Percentiles rank a stretch among this genome's conserved stretches.
Conservation (phyloP, 2,797 vertebrate species). For the Centroberyx gerrardi region DNA sequence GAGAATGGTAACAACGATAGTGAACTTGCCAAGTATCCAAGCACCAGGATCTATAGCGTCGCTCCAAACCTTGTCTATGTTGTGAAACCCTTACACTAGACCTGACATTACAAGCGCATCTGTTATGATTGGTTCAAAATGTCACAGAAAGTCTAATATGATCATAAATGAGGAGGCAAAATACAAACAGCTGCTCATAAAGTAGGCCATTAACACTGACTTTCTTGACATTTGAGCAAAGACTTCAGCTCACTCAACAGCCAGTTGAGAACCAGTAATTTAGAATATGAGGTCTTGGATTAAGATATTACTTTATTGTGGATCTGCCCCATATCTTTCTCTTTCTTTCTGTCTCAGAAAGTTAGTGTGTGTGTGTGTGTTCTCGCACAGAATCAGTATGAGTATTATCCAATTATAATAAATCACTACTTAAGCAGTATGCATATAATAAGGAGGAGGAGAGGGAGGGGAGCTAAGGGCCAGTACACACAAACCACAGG, state of each 20-base stretch:
- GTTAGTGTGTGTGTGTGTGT: background rate
- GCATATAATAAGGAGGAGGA: background rate
- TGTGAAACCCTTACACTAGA: background rate
- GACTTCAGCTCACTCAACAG: background rate
- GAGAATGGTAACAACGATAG: too few species aligned
- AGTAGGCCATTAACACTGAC: background rate
- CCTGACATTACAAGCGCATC: background rate
- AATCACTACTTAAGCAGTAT: constrained; percentile 1
- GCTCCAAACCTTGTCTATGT: background rate
- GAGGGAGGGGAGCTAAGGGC: background rate
- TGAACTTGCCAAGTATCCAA: too few species aligned
- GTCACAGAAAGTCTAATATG: background rate
- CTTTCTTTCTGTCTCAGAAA: background rate
- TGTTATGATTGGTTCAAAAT: background rate
- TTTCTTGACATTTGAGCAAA: background rate
- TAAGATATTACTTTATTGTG: background rate
- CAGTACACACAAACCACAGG: background rate
- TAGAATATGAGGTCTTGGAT: too few species aligned
- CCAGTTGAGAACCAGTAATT: background rate
- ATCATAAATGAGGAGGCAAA: background rate
- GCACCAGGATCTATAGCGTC: too few species aligned
- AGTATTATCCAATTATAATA: constrained; percentile 2
- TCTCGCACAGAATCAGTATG: background rate
- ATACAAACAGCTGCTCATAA: background rate
- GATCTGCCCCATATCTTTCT: background rate